These are phyloP conservation scores for Helicoverpa armigera DNA, from an alignment of 1,140 invertebrate species.

Conservation along the genomic window DNA sequence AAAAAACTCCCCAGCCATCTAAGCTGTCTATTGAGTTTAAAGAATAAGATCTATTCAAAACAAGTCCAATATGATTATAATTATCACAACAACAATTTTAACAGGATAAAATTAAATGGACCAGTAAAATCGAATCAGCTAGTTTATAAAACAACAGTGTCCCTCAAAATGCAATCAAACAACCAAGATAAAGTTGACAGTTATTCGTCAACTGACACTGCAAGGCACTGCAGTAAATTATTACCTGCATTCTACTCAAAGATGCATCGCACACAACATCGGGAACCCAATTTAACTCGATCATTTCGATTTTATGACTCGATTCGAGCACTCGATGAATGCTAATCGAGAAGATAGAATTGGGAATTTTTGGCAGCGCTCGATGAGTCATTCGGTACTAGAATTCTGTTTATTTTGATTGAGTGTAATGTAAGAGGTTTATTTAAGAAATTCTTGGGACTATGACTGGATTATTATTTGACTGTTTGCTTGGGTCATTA, in stretches of 20 bases:
- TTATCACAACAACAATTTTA: too few relatives aligned
- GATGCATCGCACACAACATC: neutral
- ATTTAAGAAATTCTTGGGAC: too few relatives aligned
- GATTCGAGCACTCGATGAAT: slow-evolving; percentile 9
- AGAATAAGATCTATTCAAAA: too few relatives aligned
- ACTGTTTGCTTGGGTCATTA: too few relatives aligned
- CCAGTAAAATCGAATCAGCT: too few relatives aligned
- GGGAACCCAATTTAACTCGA: slow-evolving; percentile 18
- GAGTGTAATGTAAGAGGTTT: neutral
- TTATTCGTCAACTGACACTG: slow-evolving; percentile 4
- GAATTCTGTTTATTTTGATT: slow-evolving; percentile 11
- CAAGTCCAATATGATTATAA: too few relatives aligned
- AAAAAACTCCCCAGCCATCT: too few relatives aligned
- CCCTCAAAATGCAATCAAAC: neutral
- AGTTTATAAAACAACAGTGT: neutral
- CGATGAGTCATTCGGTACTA: neutral
- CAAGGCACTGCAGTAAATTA: slow-evolving; percentile 3
- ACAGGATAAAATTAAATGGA: too few relatives aligned
- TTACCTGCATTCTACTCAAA: slow-evolving; percentile 2
- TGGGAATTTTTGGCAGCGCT: neutral
- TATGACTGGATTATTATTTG: too few relatives aligned
- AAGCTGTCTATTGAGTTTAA: too few relatives aligned
- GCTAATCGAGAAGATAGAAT: slow-evolving; percentile 6
- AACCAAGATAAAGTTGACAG: neutral
- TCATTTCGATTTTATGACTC: slow-evolving; percentile 20